Evolutionary conservation across 2,797 vertebrate genomes (phyloP).

Genomic region (Schizopygopsis pylzovi): DNA sequence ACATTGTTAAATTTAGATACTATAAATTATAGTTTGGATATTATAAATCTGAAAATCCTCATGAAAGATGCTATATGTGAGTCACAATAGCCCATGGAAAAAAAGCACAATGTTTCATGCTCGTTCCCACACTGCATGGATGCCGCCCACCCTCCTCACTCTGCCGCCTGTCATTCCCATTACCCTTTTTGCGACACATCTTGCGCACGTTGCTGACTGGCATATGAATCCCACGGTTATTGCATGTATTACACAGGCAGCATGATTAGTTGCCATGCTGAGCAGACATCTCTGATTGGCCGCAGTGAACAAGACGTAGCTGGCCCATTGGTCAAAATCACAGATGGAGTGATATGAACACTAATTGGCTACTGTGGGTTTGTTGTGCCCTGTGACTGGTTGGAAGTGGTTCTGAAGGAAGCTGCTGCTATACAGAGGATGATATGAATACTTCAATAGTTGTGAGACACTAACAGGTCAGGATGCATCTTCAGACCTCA

Average conservation of each 20-base stretch:
- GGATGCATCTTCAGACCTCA: not conserved
- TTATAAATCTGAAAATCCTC: not conserved
- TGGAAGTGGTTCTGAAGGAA: not conserved
- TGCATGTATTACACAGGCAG: constrained; percentile 32
- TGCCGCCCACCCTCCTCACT: constrained; percentile 21
- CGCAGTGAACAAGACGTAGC: not conserved
- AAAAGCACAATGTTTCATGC: not conserved
- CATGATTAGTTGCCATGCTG: constrained; percentile 28
- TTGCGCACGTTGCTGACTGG: constrained; percentile 36
- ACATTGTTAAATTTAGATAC: not conserved
- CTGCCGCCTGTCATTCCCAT: constrained; percentile 7
- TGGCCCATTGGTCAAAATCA: not conserved
- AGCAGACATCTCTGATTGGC: constrained; percentile 28
- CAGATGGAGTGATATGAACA: not conserved
- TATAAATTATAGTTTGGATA: no score
- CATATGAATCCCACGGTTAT: constrained; percentile 53
- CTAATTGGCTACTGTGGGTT: constrained; percentile 24
- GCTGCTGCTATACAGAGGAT: constrained; percentile 14
- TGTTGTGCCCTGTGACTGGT: not conserved
- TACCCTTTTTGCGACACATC: constrained; percentile 13
- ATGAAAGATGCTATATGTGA: not conserved
- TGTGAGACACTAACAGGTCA: constrained; percentile 19
- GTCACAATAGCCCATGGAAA: not conserved
- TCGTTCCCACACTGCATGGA: constrained; percentile 12
- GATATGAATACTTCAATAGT: constrained; percentile 43